phyloP scores from a whole-genome alignment of 2,797 vertebrate species.

The Siniperca scherzeri region DNA sequence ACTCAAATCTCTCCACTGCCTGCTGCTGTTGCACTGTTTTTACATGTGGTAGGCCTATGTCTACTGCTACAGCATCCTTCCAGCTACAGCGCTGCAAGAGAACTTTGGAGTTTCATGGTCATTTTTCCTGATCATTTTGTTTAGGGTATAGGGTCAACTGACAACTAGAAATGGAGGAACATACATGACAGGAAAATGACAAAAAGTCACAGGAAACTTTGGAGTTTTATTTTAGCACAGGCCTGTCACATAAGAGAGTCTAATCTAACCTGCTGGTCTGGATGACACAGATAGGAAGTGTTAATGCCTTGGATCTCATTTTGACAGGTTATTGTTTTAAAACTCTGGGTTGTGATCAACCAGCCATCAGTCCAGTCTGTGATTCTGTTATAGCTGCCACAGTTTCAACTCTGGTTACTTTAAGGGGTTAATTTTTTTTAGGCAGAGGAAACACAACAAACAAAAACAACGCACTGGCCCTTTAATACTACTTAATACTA shows the following conservation, averaged over 20 bases:
- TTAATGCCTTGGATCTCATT: background rate
- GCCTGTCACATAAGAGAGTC: too few relatives aligned
- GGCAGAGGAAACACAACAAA: background rate
- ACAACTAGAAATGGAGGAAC: background rate
- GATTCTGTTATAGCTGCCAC: background rate
- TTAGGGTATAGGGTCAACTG: background rate
- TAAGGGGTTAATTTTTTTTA: too few relatives aligned
- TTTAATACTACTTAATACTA: conserved; percentile 26
- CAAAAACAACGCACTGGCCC: conserved; percentile 20
- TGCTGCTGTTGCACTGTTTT: conserved; percentile 15
- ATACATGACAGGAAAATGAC: background rate
- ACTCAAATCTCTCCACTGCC: conserved; percentile 7
- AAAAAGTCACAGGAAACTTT: background rate
- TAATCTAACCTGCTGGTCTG: background rate
- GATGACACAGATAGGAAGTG: background rate
- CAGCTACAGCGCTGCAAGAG: too few relatives aligned
- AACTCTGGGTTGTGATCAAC: background rate
- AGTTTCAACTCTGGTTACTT: background rate
- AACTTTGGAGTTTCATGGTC: background rate
- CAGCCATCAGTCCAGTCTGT: background rate
- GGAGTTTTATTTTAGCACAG: background rate
- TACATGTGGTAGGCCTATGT: accelerated
- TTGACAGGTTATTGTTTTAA: background rate
- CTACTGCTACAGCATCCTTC: background rate
- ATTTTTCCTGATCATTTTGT: background rate